Percentiles rank a stretch among this genome's conserved stretches.
These are phyloP conservation scores for Cheilosia impressa DNA, from an alignment of 2,888 invertebrate genomes.

Conservation along the genomic window DNA sequence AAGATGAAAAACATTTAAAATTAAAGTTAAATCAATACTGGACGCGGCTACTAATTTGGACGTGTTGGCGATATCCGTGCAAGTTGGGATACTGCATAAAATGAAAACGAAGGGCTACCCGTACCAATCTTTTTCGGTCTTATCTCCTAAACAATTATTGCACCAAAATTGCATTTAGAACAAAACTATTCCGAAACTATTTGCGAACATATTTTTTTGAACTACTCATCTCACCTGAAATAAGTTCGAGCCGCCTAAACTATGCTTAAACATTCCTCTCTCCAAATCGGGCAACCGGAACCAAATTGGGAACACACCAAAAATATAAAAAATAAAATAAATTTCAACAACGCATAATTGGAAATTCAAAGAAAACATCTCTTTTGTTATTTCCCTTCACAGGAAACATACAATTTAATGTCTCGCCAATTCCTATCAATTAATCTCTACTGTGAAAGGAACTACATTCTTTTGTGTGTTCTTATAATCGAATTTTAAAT, in stretches of 20 bases:
- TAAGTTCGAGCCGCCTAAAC: neutral
- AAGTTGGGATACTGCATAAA: too few relatives aligned
- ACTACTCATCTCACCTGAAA: too few relatives aligned
- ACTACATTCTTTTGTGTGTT: conserved; percentile 2
- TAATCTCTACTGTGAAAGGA: conserved; percentile 37
- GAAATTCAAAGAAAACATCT: neutral
- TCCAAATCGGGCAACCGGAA: neutral
- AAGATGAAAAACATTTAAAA: neutral
- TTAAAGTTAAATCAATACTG: too few relatives aligned
- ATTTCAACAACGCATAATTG: conserved; percentile 10
- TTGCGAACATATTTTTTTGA: too few relatives aligned
- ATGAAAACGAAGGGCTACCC: too few relatives aligned
- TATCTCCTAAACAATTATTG: too few relatives aligned
- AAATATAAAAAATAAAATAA: neutral
- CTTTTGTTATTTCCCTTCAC: neutral
- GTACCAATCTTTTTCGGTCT: too few relatives aligned
- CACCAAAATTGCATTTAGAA: too few relatives aligned
- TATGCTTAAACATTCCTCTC: neutral
- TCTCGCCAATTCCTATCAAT: conserved; percentile 39
- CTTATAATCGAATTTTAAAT: conserved; percentile 2
- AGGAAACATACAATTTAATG: conserved; percentile 26
- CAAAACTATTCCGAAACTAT: too few relatives aligned
- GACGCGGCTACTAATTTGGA: too few relatives aligned
- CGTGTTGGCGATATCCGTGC: too few relatives aligned
- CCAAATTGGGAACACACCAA: neutral